Conservation (phyloP, 2,888 invertebrate species). For the Seladonia tumulorum region DNA sequence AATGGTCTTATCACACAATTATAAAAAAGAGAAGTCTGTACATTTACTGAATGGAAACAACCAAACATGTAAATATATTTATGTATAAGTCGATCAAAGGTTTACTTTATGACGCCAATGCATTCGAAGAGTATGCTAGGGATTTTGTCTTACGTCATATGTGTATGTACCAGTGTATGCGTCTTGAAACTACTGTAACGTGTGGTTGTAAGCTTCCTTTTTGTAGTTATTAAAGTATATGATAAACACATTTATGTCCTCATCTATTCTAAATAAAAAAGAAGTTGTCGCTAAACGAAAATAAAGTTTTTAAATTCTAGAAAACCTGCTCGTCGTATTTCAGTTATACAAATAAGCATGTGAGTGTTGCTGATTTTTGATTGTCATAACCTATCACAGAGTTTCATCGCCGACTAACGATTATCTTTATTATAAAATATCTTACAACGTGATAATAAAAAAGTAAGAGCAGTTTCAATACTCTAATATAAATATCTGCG, state of each 20-base stretch:
- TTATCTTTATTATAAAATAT: constrained; percentile 80
- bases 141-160: constrained; percentile 36
- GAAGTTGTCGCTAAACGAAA: constrained; percentile 46
- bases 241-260: constrained; percentile 36
- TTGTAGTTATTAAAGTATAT: constrained; percentile 3
- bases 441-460: constrained; percentile 78
- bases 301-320: constrained; percentile 46
- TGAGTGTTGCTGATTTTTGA: constrained; percentile 52
- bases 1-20: constrained; percentile 22
- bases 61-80: constrained; percentile 3
- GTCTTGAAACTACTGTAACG: constrained; percentile 26
- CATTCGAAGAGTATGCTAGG: no score
- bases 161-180: neutral
- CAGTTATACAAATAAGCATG: constrained; percentile 42
- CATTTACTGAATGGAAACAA: constrained; percentile 14
- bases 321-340: constrained; percentile 33
- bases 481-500: constrained; percentile 31
- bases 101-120: constrained; percentile 34
- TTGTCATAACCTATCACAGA: constrained; percentile 48
- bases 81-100: neutral
- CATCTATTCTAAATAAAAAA: constrained; percentile 43
- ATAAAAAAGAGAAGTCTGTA: constrained; percentile 20
- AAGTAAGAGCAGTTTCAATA: constrained; percentile 36
- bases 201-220: constrained; percentile 5
- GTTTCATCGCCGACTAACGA: constrained; percentile 58